Base-by-base conservation (phyloP, 2,113 vertebrate species). In the Mastomys coucha region DNA sequence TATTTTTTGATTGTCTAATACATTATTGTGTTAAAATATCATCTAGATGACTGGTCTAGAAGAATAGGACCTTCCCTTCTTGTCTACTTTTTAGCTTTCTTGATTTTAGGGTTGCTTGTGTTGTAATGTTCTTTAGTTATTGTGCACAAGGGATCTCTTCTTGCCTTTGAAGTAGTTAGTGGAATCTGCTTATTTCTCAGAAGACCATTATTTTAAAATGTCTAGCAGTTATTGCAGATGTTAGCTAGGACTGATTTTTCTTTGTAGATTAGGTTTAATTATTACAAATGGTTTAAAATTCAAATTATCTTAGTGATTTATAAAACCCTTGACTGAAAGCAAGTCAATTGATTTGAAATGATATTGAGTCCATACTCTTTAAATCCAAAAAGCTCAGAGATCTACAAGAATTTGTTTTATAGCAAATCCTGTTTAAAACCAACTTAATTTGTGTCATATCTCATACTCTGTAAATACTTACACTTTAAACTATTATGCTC, bases 391-490 rank as follows among this genome's bases (percentile, higher is more conserved):
- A 88, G 14, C 33, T 95, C n/a, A 75, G 56, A 96, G 77, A 75
- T 93, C 19, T 13, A 78, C 36, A 93, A 17, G 22, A 56, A 49
- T 96, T 97, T 58, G 56, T 51, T 96, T 91, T 69, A 58, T 78
- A 26, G 39, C 39, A 91, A 96, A 96, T 93, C 26, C 19, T 92
- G 49, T 77, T 45, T 86, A 39, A 33, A 92, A 81, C 36, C 24
- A 10, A 60, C 67, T 93, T 96, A 95, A 87, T 94, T 86, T 93
- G 33, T 91, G 69, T 93, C 93, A 85, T 73, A n/a, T 95, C 42
- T 75, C 22, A 85, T n/a, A 39, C 1, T 49, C 4, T 65, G 28
- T 87, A 89, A 92, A 78, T 93, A 89, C 60, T 93, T 5, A 26
- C 90, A 39, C 65, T 91, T 31, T 77, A 60, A 95, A 78, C 42